phyloP scores from a whole-genome alignment of 2,797 vertebrate species.

The Sebastes wilsoni region DNA sequence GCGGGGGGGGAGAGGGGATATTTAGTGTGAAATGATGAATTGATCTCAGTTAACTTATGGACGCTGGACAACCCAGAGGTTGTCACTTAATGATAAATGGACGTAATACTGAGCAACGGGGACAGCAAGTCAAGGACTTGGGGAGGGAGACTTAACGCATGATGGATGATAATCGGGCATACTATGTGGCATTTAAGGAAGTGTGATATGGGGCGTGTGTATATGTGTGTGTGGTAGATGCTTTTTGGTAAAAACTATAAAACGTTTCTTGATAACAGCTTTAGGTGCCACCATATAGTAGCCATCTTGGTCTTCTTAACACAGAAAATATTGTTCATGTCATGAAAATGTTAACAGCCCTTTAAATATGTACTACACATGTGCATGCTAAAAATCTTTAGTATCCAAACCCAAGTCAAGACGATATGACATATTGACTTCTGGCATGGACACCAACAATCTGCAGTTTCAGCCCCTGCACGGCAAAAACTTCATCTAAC shows the following conservation, averaged over 20 bases:
- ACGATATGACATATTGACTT: background rate
- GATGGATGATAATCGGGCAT: constrained; percentile 59
- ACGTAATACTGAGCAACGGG: constrained; percentile 33
- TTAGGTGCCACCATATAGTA: background rate
- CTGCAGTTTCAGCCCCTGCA: too few relatives aligned
- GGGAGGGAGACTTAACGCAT: constrained; percentile 49
- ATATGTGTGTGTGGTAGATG: background rate
- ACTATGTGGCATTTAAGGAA: constrained; percentile 44
- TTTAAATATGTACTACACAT: background rate
- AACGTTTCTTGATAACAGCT: background rate
- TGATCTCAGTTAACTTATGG: constrained; percentile 63
- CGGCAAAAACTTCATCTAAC: background rate
- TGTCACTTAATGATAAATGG: constrained; percentile 70
- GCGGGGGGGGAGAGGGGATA: constrained; percentile 12
- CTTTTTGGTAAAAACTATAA: background rate
- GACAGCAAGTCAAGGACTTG: constrained; percentile 64
- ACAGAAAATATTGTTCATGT: background rate
- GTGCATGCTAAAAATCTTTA: background rate
- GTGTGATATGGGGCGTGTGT: background rate
- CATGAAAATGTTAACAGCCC: too few relatives aligned
- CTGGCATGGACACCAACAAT: background rate
- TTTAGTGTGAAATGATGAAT: constrained; percentile 65
- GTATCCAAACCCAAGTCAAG: background rate
- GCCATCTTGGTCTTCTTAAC: background rate
- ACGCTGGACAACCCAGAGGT: constrained; percentile 54